Evolutionary conservation across 2,888 invertebrate genomes (phyloP), one percentile per base, ranked within the genome.

Genomic region (Blastobasis adustella): DNA sequence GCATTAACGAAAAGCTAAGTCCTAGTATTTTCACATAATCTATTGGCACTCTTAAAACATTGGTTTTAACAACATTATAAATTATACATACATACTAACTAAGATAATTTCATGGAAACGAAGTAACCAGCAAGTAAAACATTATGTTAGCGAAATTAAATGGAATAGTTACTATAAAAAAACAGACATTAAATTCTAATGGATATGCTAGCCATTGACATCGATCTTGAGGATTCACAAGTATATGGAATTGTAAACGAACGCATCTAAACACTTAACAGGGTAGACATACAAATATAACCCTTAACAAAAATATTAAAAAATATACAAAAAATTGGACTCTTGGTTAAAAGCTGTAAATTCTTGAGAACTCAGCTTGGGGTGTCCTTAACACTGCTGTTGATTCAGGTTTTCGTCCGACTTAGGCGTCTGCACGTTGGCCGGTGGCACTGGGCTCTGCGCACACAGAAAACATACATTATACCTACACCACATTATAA

Each of bases 331-430:
- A 77, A 65, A 54, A 54, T 68, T 75, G 73, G 77, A 79, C 76
- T 79, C 68, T 65, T 69, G 64, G 63, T 73, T 69, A 71, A 70
- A 62, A 69, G 69, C 67, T 67, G 63, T 67, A 61, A 58, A 62
- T 58, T 55, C 54, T 60, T 60, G 60, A 68, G 59, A 66, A 67
- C 61, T 56, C 23, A 23, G 23, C 23, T 23, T 23, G 60, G 57
- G 54, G 55, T 59, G 57, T 59, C 65, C 69, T 80, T 90, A 90
- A 84, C 84, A 90, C 74, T 91, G 90, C 72, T 92, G 91, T 72
- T 92, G 91, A 85, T 93, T 93, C 85, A 93, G 90, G 88, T 93
- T 93, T 79, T 93, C 93, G 76, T 94, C 94, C 66, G 93, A 90
- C 69, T 92, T 91, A 73, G 91, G 91, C 71, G 84, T 85, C 76